phyloP scores from a whole-genome alignment of 2,888 invertebrate genomes.

The Sepioteuthis lessoniana region DNA sequence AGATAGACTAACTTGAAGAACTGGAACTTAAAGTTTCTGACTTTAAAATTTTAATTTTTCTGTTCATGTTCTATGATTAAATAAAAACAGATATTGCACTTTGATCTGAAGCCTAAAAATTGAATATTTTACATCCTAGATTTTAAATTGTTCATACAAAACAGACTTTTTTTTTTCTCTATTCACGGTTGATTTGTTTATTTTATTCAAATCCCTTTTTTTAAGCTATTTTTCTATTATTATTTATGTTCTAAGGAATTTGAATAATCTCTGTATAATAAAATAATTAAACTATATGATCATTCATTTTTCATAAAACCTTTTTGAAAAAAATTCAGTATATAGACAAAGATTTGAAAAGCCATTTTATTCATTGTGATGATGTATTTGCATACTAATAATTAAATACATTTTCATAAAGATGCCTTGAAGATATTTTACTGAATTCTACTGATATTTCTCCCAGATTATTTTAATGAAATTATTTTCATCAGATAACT shows the following conservation, averaged over 20 bases:
- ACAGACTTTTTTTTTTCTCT: too few species aligned
- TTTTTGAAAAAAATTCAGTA: not conserved
- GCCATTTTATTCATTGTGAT: not conserved
- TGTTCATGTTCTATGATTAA: not conserved
- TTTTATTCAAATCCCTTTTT: not conserved
- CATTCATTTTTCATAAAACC: not conserved
- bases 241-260: not conserved
- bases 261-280: not conserved
- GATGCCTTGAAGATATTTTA: not conserved
- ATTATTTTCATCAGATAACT: not conserved
- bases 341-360: not conserved
- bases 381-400: not conserved
- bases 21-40: not conserved
- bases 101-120: not conserved
- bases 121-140: not conserved
- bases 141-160: too few species aligned
- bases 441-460: not conserved
- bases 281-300: too few species aligned
- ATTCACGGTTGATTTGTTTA: too few species aligned
- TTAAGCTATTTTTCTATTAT: not conserved
- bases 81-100: not conserved
- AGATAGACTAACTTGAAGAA: too few species aligned
- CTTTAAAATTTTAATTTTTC: not conserved
- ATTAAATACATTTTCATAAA: not conserved
- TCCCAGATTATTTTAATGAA: not conserved